Percentiles rank a stretch among this genome's conserved stretches.
Evolutionary conservation across 1,140 invertebrate genomes (phyloP).

Genomic region (Drosophila orosa): DNA sequence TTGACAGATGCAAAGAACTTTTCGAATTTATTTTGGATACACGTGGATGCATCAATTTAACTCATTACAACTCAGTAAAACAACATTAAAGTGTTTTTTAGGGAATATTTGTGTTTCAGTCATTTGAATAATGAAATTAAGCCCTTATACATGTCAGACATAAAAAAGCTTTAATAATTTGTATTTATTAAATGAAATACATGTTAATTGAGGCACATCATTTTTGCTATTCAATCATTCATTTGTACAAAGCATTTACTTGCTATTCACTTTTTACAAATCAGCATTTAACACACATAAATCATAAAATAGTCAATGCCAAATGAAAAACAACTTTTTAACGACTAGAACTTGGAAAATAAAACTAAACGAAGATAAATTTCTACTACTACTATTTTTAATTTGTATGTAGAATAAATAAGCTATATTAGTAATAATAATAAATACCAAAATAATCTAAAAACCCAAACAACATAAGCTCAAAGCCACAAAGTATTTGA

Average conservation of each 20-base stretch:
- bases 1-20: neutral
- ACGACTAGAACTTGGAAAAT: neutral
- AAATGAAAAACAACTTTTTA: constrained; percentile 12
- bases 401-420: neutral
- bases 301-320: constrained; percentile 11
- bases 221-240: constrained; percentile 2
- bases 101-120: too few species aligned
- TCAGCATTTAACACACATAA: constrained; percentile 9
- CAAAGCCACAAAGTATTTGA: neutral
- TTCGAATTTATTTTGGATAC: neutral
- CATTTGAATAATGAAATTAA: neutral
- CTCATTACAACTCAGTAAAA: too few species aligned
- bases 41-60: neutral
- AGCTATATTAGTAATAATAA: too few species aligned
- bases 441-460: neutral
- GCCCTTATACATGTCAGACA: too few species aligned
- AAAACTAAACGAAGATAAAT: too few species aligned
- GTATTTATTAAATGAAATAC: neutral
- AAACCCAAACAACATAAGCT: neutral
- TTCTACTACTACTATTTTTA: too few species aligned
- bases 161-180: neutral
- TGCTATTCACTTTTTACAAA: constrained; percentile 3
- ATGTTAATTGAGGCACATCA: too few species aligned
- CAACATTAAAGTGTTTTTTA: neutral
- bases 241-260: neutral